Evolutionary conservation across 2,888 invertebrate genomes (phyloP).

Genomic region (Xylota sylvarum): DNA sequence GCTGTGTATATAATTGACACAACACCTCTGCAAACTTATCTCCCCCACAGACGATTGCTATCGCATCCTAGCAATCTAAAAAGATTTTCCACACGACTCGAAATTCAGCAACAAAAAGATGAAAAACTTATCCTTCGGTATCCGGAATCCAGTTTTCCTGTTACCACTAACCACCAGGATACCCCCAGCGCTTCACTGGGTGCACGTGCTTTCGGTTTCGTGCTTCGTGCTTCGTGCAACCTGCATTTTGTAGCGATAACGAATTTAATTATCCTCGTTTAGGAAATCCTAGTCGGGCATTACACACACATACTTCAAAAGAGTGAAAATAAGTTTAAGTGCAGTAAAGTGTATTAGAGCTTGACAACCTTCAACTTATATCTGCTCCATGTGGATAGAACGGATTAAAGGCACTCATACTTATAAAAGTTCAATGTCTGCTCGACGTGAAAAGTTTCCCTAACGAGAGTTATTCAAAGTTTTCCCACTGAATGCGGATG

Average conservation of each 20-base stretch:
- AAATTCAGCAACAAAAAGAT: constrained; percentile 2
- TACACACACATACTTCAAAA: neutral
- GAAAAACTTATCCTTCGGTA: neutral
- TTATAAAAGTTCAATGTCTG: constrained; percentile 8
- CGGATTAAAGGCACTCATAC: constrained; percentile 19
- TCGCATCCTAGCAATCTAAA: neutral
- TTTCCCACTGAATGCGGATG: constrained; percentile 27
- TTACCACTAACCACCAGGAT: constrained; percentile 1
- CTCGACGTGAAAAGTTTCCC: constrained; percentile 29
- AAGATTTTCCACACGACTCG: constrained; percentile 16
- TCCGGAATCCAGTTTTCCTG: constrained; percentile 21
- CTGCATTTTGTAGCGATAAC: constrained; percentile 53
- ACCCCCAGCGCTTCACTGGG: neutral
- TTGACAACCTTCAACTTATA: constrained; percentile 2
- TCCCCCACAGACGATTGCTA: neutral
- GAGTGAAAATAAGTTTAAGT: constrained; percentile 6
- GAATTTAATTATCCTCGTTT: constrained; percentile 63
- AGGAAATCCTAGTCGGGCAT: constrained; percentile 30
- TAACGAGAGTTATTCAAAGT: constrained; percentile 37
- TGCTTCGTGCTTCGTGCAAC: constrained; percentile 49
- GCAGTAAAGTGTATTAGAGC: constrained; percentile 29
- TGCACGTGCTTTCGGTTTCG: constrained; percentile 45
- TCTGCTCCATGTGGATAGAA: neutral
- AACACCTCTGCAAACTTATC: neutral
- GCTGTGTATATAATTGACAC: neutral